Evolutionary conservation across 2,113 vertebrate genomes (phyloP).

Genomic region (Aptenodytes patagonicus): DNA sequence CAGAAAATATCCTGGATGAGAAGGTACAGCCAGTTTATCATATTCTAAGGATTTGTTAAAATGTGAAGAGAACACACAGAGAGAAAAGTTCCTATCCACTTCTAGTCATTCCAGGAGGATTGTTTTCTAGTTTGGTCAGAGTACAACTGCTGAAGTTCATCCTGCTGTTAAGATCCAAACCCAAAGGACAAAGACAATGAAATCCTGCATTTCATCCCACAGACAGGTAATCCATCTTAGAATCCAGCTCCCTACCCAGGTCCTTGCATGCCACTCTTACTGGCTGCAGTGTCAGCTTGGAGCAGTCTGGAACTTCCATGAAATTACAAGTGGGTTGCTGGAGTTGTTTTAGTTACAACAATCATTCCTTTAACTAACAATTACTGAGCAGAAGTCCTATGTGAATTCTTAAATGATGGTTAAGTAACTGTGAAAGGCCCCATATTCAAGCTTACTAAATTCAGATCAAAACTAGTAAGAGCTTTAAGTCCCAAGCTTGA

Average conservation of each 20-base stretch:
- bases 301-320: not conserved
- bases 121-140: not conserved
- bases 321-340: not conserved
- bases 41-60: not conserved
- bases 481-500: not conserved
- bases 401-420: not conserved
- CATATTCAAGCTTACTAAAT: not conserved
- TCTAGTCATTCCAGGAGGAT: not conserved
- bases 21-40: not conserved
- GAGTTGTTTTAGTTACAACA: not conserved
- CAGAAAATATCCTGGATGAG: not conserved
- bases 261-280: not conserved
- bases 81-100: not conserved
- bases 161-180: not conserved
- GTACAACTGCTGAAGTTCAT: not conserved
- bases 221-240: not conserved
- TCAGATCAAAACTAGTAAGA: not conserved
- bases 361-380: not conserved
- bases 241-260: not conserved
- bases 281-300: not conserved
- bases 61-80: not conserved
- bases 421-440: not conserved
- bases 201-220: not conserved
- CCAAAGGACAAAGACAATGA: not conserved
- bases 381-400: not conserved